These are phyloP conservation scores for Meriones unguiculatus DNA, from an alignment of 2,113 vertebrate species.

Conservation along the genomic window DNA sequence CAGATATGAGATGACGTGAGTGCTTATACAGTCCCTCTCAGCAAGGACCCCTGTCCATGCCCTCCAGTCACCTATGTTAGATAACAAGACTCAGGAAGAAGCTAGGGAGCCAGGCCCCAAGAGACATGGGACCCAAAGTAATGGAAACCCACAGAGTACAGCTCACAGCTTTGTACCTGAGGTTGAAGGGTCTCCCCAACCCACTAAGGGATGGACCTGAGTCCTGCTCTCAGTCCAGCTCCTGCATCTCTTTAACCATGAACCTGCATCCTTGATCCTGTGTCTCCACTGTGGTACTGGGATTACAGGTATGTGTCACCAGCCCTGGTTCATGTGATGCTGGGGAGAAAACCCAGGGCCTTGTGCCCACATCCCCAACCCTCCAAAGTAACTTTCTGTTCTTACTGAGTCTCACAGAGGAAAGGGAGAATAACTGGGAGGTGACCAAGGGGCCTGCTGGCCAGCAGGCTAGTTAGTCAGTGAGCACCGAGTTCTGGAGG, in stretches of 20 bases:
- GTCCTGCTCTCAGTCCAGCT: not conserved
- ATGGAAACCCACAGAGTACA: not conserved
- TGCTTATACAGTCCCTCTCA: not conserved
- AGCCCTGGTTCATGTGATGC: not conserved
- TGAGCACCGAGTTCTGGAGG: too few relatives aligned
- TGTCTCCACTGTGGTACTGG: not conserved
- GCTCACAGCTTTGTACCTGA: not conserved
- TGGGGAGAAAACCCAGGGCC: not conserved
- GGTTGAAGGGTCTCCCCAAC: not conserved
- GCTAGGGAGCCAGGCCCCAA: not conserved
- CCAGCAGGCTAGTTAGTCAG: not conserved
- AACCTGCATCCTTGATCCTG: not conserved
- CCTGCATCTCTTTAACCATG: not conserved
- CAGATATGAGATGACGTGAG: not conserved
- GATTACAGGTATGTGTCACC: not conserved
- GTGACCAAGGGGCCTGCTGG: not conserved
- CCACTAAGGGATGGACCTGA: not conserved
- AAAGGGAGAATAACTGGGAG: not conserved
- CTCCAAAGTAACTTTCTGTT: not conserved
- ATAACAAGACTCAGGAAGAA: not conserved
- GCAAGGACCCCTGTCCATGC: not conserved
- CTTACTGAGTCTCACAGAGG: not conserved
- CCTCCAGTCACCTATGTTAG: accelerated
- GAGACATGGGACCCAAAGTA: not conserved
- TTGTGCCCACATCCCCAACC: not conserved